Evolutionary conservation across 2,797 vertebrate species (phyloP).

Genomic region (Chaunax sp.): DNA sequence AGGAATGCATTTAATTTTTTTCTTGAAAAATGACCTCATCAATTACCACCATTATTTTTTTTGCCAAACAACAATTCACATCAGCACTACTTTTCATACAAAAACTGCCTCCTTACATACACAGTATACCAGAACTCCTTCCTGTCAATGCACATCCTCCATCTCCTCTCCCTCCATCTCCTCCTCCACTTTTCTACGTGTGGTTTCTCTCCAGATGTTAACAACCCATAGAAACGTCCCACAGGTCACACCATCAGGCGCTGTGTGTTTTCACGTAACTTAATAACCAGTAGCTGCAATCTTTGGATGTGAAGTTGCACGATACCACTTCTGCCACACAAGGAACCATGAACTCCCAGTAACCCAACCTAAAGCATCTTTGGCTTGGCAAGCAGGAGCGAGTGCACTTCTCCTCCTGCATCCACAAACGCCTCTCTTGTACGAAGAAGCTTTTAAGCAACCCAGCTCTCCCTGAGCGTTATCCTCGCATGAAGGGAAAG

Average conservation of each 20-base stretch:
- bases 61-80: no score
- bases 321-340: neutral
- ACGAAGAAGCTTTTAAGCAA: neutral
- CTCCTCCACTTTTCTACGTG: neutral
- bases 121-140: no score
- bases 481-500: conserved; percentile 27
- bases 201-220: conserved; percentile 26
- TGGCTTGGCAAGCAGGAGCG: neutral
- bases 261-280: no score
- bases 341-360: neutral
- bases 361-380: conserved; percentile 1
- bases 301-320: neutral
- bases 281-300: neutral
- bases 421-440: neutral
- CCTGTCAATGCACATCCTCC: neutral
- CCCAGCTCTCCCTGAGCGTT: neutral
- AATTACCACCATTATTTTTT: no score
- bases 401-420: neutral
- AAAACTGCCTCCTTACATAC: no score
- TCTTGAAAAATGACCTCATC: no score
- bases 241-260: conserved; percentile 25
- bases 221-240: conserved; percentile 31
- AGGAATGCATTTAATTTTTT: no score
- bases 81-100: no score
- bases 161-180: conserved; percentile 5